Conservation (phyloP, 2,797 vertebrate species). For the Cossypha niveicapilla region DNA sequence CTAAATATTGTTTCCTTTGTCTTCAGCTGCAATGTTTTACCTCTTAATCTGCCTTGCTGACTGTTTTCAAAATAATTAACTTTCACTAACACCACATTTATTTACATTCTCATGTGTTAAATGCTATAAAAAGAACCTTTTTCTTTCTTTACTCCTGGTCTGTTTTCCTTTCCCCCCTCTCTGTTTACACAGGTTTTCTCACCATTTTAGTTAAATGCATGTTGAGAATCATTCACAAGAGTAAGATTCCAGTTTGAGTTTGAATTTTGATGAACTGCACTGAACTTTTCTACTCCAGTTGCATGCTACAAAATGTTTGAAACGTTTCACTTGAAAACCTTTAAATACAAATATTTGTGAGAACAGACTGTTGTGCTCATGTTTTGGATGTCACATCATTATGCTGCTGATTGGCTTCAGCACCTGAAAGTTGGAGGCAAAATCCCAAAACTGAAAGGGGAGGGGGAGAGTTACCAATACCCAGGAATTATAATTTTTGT, state of each 20-base stretch:
- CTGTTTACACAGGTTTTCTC: conserved; percentile 24
- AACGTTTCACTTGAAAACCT: background rate
- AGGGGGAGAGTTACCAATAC: background rate
- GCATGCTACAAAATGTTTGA: background rate
- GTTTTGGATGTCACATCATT: background rate
- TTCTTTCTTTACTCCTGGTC: background rate
- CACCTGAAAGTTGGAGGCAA: background rate
- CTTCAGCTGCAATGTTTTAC: background rate
- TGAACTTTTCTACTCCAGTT: background rate
- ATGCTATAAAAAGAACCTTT: background rate
- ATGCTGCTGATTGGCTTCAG: background rate
- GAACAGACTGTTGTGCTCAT: background rate
- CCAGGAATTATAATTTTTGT: background rate
- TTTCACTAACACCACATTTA: conserved; percentile 23
- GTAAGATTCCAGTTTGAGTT: background rate
- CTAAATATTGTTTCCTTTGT: conserved; percentile 13
- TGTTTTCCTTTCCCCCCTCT: background rate
- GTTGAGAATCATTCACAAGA: background rate
- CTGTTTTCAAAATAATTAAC: conserved; percentile 29
- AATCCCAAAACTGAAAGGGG: background rate
- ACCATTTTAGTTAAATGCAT: background rate
- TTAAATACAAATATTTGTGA: background rate
- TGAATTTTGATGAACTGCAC: background rate
- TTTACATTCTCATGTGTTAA: conserved; percentile 1
- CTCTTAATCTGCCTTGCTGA: conserved; percentile 14